Conservation (phyloP, 2,797 vertebrate species). For the Oreortyx pictus region DNA sequence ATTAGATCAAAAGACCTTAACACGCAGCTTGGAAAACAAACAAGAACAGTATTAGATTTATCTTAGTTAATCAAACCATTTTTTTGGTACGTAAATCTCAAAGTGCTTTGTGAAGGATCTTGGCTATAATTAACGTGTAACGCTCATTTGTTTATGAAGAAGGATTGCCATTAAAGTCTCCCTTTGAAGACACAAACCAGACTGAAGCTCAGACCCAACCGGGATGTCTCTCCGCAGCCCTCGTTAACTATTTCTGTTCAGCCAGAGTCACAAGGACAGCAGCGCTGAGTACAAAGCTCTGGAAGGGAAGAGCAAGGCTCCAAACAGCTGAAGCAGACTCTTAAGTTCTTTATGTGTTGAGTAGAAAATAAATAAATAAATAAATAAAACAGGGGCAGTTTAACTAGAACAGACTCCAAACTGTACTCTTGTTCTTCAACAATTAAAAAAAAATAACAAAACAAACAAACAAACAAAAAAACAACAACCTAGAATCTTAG, state of each 20-base stretch:
- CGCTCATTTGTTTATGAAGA: not conserved
- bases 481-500: not conserved
- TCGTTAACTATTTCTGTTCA: conserved; percentile 7
- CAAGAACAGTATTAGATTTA: conserved; percentile 4
- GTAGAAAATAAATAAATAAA: not conserved
- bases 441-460: too few relatives aligned
- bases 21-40: conserved; percentile 22
- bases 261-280: not conserved
- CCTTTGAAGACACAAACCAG: conserved; percentile 29
- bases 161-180: conserved; percentile 3
- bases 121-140: not conserved
- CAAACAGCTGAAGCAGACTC: not conserved
- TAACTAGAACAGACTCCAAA: not conserved
- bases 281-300: not conserved
- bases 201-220: not conserved
- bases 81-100: not conserved
- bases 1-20: conserved; percentile 15
- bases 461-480: not conserved
- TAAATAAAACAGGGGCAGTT: not conserved
- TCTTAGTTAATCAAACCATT: conserved; percentile 16
- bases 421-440: not conserved
- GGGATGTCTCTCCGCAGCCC: not conserved
- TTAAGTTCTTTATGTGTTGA: not conserved
- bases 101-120: not conserved
- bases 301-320: not conserved